Base-by-base conservation (phyloP, 2,888 invertebrate genomes). In the Protophormia terraenovae region DNA sequence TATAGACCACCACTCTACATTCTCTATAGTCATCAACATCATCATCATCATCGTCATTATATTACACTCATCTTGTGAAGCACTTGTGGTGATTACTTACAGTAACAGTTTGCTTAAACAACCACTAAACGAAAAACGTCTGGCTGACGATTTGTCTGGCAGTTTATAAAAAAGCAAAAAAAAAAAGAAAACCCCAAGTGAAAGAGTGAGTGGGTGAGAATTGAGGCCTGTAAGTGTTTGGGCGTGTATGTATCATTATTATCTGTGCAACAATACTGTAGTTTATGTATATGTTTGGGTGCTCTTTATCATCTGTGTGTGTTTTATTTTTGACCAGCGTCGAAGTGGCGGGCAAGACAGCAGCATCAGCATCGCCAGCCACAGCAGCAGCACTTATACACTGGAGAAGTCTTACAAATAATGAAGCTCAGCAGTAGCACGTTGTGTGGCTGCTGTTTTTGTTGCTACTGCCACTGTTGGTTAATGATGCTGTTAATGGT, bases 401-500 rank as follows among this genome's bases (percentile, higher is more conserved):
- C 85, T 82, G 85, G 85, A 82, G 82, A 66, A 82, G 85, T 78
- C 82, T 69, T 82, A 75, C 85, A 85, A 87, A 88, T 87, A 87
- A 88, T 88, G 88, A 88, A 88, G 87, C 86, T 84, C 86, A 87
- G 87, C 83, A 84, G 86, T 80, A 76, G 80, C 79, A 84, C 80
- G 79, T 80, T 82, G 86, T 87, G 88, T 87, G 88, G 88, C 83
- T 88, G 88, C 88, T 88, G 88, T 87, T 89, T 87, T 86, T 89
- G 89, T 87, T 88, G 88, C 87, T 88, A 87, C 82, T 89, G 88
- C 88, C 87, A 87, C 88, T 88, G 87, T 87, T 90, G 90, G 90
- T 88, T 90, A 87, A 89, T 88, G 88, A 86, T 90, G 88, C 88
- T 90, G 88, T 88, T 90, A 88, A 89, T 90, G 87, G 90, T 89